Evolutionary conservation across 2,888 invertebrate genomes (phyloP).

Genomic region (Hedya salicella): DNA sequence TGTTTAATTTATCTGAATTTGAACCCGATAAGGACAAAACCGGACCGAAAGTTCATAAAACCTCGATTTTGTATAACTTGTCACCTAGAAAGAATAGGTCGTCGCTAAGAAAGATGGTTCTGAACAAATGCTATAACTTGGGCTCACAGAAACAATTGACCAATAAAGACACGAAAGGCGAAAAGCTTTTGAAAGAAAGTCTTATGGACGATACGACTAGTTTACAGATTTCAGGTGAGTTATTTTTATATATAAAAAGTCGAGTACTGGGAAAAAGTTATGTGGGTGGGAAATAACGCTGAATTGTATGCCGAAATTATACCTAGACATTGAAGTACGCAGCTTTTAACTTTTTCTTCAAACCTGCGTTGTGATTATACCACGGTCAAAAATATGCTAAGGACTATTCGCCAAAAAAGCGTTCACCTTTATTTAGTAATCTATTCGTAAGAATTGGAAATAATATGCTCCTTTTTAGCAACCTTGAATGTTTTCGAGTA

Average conservation of each 20-base stretch:
- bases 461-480: too few relatives aligned
- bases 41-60: constrained; percentile 47
- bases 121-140: constrained; percentile 59
- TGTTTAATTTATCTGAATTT: constrained; percentile 61
- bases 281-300: too few relatives aligned
- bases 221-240: constrained; percentile 74
- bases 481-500: too few relatives aligned
- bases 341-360: too few relatives aligned
- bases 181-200: constrained; percentile 51
- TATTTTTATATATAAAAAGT: neutral
- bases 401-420: too few relatives aligned
- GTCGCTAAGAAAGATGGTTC: constrained; percentile 69
- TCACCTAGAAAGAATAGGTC: constrained; percentile 66
- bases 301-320: too few relatives aligned
- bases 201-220: constrained; percentile 66
- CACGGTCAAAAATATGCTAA: too few relatives aligned
- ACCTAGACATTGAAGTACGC: too few relatives aligned
- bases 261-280: too few relatives aligned
- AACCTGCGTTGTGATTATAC: too few relatives aligned
- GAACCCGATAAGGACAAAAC: constrained; percentile 44
- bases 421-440: too few relatives aligned
- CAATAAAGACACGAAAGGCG: constrained; percentile 42
- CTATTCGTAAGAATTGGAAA: too few relatives aligned
- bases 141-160: constrained; percentile 48
- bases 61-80: constrained; percentile 66